phyloP scores from a whole-genome alignment of 2,888 invertebrate species.

The Steromphala cineraria region DNA sequence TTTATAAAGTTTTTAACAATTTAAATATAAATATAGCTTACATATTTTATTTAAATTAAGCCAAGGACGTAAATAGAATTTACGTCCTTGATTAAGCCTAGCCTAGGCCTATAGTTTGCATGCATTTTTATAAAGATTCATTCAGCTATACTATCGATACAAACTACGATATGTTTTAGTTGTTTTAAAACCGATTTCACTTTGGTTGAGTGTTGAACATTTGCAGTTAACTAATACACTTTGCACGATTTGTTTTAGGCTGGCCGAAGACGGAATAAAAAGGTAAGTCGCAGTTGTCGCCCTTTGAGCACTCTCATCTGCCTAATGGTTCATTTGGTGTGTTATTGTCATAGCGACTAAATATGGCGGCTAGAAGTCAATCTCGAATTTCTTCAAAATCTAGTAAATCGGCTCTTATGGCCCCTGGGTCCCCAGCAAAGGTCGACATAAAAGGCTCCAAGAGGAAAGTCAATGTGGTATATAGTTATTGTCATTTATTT shows the following conservation, averaged over 20 bases:
- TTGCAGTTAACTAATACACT: too few relatives aligned
- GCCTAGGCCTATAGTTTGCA: too few relatives aligned
- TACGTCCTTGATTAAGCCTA: too few relatives aligned
- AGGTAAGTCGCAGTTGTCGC: constrained; percentile 2
- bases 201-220: too few relatives aligned
- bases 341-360: not conserved
- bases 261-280: not conserved
- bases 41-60: too few relatives aligned
- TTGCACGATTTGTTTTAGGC: not conserved
- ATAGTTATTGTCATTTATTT: not conserved
- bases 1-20: too few relatives aligned
- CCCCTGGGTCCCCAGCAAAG: constrained; percentile 37
- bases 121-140: too few relatives aligned
- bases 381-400: not conserved
- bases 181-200: too few relatives aligned
- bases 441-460: constrained; percentile 40
- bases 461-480: constrained; percentile 54
- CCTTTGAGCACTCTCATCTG: not conserved
- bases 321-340: not conserved
- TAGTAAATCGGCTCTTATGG: not conserved
- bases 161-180: too few relatives aligned
- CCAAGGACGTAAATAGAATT: too few relatives aligned
- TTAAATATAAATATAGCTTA: too few relatives aligned
- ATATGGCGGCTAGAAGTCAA: not conserved
- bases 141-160: too few relatives aligned